Evolutionary conservation across 1,140 invertebrate species (phyloP), one percentile per base, ranked within the genome.

Genomic region (Drosophila sulfurigaster): DNA sequence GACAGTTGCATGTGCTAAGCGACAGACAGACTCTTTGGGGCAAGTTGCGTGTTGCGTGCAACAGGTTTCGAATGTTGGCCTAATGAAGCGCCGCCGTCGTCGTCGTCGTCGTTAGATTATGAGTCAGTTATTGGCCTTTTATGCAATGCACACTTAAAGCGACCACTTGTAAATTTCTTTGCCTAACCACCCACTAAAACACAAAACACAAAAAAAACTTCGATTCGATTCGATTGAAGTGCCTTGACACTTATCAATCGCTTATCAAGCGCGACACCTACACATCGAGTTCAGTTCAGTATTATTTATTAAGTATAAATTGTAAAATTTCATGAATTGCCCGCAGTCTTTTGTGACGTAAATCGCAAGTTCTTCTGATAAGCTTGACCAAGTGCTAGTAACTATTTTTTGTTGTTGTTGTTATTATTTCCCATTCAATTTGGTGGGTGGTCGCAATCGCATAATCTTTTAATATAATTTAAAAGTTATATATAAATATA

Each of bases 301-400:
- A 49, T 63, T 69, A 75, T 75, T 70, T 75, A 62, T 70, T 63
- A 58, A 70, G 57, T 45, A 70, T 75, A 70, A 75, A 70, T 75
- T 75, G 72, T 70, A 58, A 70, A 75, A 57, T 41, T 75, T 79
- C 77, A 87, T 82, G 82, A 86, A 86, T 87, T 82, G 82, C 83
- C 57, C 58, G 71, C 72, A 49, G 51, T 46, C 30, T 10, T 38
- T 46, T 63, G 82, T 87, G 82, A 87, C 82, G 82, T 87, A 88
- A 87, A 87, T 87, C 45, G 76, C 77, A 56, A 30, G 49, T 46
- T 54, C 48, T 13, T 45, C 54, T 71, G 69, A 74, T 74, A 74
- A 74, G 52, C 38, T 64, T 69, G 72, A 70, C 66, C 72, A 63
- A 63, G 43, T 70, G 62, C 63, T 25, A 59, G 43, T 59, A 35